These are phyloP conservation scores for Dione vanillae DNA, from an alignment of 2,888 invertebrate genomes.

Conservation along the genomic window DNA sequence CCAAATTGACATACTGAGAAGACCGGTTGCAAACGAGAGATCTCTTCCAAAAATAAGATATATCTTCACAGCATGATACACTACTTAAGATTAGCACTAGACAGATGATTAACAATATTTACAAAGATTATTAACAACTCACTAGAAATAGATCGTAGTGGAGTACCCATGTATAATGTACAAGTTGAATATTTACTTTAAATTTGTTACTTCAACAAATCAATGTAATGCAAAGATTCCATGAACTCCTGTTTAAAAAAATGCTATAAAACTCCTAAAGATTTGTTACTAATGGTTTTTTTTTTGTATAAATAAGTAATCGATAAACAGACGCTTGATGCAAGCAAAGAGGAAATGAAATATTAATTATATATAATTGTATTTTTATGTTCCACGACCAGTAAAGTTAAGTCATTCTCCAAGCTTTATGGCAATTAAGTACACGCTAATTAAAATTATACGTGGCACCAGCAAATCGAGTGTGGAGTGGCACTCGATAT, in stretches of 20 bases:
- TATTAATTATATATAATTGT: constrained; percentile 14
- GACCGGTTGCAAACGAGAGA: constrained; percentile 50
- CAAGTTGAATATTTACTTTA: constrained; percentile 15
- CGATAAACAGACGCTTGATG: constrained; percentile 48
- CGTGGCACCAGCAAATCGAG: constrained; percentile 23
- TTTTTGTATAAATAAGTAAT: constrained; percentile 5
- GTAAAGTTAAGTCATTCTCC: constrained; percentile 40
- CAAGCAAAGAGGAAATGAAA: constrained; percentile 44
- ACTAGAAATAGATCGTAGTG: constrained; percentile 55
- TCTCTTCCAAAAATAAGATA: constrained; percentile 58
- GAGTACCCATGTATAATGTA: constrained; percentile 44
- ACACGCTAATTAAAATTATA: constrained; percentile 51
- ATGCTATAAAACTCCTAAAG: constrained; percentile 1
- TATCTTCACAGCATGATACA: constrained; percentile 66
- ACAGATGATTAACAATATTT: constrained; percentile 76
- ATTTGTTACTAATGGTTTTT: neutral
- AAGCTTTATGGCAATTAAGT: constrained; percentile 47
- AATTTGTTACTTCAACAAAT: constrained; percentile 17
- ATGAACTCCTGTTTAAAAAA: constrained; percentile 14
- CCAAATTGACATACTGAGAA: constrained; percentile 58
- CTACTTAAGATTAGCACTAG: constrained; percentile 67
- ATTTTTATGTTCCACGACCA: constrained; percentile 27
- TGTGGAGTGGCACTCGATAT: constrained; percentile 21
- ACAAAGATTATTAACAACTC: constrained; percentile 73
- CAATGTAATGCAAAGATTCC: constrained; percentile 18